Base-by-base conservation (phyloP, 2,888 invertebrate genomes). In the Sinopyrophorus schimmeli region DNA sequence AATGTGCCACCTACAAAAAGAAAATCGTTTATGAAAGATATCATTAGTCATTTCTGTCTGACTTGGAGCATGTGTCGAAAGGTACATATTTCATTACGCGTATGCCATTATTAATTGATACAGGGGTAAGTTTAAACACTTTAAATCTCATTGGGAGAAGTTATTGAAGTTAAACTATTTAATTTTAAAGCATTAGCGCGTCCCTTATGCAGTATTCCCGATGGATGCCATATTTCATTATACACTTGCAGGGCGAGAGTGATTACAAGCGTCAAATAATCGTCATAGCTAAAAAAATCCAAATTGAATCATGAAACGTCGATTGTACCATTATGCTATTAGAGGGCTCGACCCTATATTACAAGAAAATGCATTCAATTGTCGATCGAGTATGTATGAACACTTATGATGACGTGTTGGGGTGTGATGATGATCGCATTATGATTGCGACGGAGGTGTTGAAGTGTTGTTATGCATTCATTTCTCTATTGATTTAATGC, bases 231-330 rank as follows among this genome's bases (percentile, higher is more conserved):
- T 73, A 73, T 73, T 73, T 73, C 72, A 73, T 73, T 72, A 72
- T 69, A 67, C 58, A 55, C 54, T 56, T 54, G 57, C 55, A 53
- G 50, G 47, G 55, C 23, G 47, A 40, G 47, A 48, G 60, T 59
- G 62, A 62, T 63, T 62, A 63, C 62, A 69, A 67, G 72, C 71
- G 73, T 72, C 72, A 71, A 73, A 72, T 73, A 70, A 73, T 73
- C 73, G 71, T 66, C 68, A 69, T 72, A 73, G 68, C 69, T 69
- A 72, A 73, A 69, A 72, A 81, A 81, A 80, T 80, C 80, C 77
- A 81, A 81, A 81, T 81, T 81, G 81, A 81, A 81, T 81, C 80
- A 77, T 81, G 81, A 80, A 81, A 80, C 80, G 77, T 76, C 80
- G 80, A 81, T 80, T 81, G 80, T 80, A 79, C 80, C 78, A 80